phyloP scores from a whole-genome alignment of 2,113 vertebrate genomes.

The Bothrops jararaca region DNA sequence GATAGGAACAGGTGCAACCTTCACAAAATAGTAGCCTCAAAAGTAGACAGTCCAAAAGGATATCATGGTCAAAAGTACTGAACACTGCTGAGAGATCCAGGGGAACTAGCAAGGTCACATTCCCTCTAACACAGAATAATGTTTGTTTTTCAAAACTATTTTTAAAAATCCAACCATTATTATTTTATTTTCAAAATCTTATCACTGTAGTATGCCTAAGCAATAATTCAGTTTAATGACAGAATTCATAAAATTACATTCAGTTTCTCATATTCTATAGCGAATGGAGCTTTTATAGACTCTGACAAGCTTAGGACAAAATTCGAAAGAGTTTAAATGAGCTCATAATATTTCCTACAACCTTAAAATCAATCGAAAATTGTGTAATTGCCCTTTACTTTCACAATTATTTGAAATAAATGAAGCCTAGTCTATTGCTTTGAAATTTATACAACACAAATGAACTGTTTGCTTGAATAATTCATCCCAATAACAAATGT shows the following conservation, averaged over 20 bases:
- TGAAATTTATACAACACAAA: not conserved
- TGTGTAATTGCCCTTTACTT: conserved; percentile 33
- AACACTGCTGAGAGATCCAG: not conserved
- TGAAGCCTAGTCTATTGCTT: conserved; percentile 1
- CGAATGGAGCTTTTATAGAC: not conserved
- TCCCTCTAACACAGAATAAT: not conserved
- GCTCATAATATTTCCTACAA: not conserved
- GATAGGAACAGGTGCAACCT: not conserved
- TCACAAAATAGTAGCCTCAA: not conserved
- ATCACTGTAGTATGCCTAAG: not conserved
- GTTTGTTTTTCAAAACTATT: not conserved
- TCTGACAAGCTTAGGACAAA: not conserved
- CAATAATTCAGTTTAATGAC: not conserved
- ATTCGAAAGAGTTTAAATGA: not conserved
- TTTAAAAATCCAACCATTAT: not conserved
- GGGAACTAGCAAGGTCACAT: not conserved
- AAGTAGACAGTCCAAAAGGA: not conserved
- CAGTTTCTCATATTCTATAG: not conserved
- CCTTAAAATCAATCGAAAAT: not conserved
- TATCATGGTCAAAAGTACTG: not conserved
- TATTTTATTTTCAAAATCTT: not conserved
- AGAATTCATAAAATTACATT: not conserved
- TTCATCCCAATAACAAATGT: not conserved
- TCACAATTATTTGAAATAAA: conserved; percentile 34
- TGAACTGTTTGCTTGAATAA: not conserved